Evolutionary conservation across 1,140 invertebrate species (phyloP), one percentile per base, ranked within the genome.

Genomic region (Magallana ariakensis): DNA sequence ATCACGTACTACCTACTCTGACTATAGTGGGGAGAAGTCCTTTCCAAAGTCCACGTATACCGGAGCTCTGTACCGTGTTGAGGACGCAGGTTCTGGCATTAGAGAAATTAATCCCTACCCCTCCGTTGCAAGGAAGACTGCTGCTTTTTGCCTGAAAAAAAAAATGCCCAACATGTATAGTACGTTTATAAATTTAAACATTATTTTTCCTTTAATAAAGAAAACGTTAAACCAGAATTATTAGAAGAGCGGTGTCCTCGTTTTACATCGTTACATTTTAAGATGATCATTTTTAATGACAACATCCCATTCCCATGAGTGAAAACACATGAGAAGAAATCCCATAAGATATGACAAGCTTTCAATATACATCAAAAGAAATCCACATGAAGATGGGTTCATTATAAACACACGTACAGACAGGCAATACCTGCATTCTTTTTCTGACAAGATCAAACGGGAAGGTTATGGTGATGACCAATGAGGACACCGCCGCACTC

Each of bases 371-470:
- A 22, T 26, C 8, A 26, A 80, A 80, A 16, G 8, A 80, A 26
- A 46, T 33, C 33, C 4, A 4, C 33, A 33, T 46, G 33, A 46
- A 46, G 33, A 46, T 46, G 33, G 33, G 33, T 46, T 46, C 33
- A 46, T 5, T 46, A 5, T 46, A 46, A 46, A 46, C 33, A 46
- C 33, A 46, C 33, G 33, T 46, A 5, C 33, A 46, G 33, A 46
- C 33, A 1, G 33, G 33, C 2, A 46, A n/a, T 85, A 86, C 85
- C 85, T 86, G 85, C 75, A 86, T 62, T 66, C 60, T 86, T 19
- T 58, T 86, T 66, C 85, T 57, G 22, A 86, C 58, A 54, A 86
- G 56, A 86, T 86, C 85, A 54, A 86, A 86, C 53, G 85, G 85
- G 57, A 86, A 86, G 15, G 85, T 57, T 10, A 86, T 8, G 9